Evolutionary conservation across 2,113 vertebrate genomes (phyloP), one percentile per base, ranked within the genome.

Genomic region (Vidua macroura): DNA sequence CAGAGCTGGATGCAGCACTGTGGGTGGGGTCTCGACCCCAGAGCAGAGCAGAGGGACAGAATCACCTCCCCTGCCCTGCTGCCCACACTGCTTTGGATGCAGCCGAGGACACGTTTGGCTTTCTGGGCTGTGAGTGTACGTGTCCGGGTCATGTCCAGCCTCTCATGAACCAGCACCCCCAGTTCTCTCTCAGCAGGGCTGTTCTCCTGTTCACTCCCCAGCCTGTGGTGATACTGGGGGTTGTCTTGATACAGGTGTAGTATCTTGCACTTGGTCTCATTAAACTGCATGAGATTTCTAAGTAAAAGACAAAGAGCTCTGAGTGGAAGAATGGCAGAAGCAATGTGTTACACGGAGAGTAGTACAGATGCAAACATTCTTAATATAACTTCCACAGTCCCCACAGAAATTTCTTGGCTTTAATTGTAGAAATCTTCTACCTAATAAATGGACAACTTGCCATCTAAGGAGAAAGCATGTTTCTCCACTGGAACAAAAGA

Each of bases 1-100:
- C 33, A 25, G 39, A 14, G 28, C 9, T n/a, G 52, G 52, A 8
- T 53, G 16, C 53, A 60, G n/a, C 0, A 0, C 2, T 27, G 1
- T 9, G 17, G 31, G 5, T 51, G 39, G 5, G 19, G 2, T 20
- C 9, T 39, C 23, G 37, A 35, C 35, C 35, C 0, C 17, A 44
- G 44, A 44, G 37, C 44, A 30, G 37, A 60, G 46, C 11, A 53
- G 28, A 60, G 46, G 35, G 33, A 2, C 28, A 75, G 53, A 53
- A 68, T 41, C 4, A 6, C 4, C 23, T 60, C 13, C 24, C 33
- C 39, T 0, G 0, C 9, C 24, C 17, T 48, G 46, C 24, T 68
- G 16, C 1, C 30, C 53, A 18, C 0, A 0, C 2, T 46, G 41
- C 24, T 68, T 7, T 35, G 1, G 48, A 2, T 62, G 21, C 25